Base-by-base conservation (phyloP, 2,797 vertebrate species). In the Cheirogaleus major region DNA sequence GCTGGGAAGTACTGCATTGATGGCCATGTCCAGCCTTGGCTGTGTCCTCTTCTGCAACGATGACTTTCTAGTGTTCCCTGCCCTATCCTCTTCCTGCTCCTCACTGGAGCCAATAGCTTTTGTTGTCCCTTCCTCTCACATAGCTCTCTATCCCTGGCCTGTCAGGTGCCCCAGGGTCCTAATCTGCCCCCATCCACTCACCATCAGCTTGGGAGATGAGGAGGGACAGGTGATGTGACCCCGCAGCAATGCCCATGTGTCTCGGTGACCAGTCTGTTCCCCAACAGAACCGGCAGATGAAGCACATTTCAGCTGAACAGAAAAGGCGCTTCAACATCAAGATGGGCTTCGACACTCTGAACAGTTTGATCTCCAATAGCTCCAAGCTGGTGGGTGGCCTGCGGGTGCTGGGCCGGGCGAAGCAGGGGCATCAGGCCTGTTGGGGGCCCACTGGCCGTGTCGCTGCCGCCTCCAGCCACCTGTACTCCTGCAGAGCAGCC, bases 241-340 rank as follows among this genome's bases (percentile, higher is more conserved):
- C 35, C 9, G 1, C 23, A 27, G 41, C 6, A 0, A n/a, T 4
- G 4, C 12, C 1, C 43, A 25, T 14, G 1, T 3, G 12, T 57
- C 32, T 2, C 50, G 38, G 17, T 41, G 65, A 93, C 10, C 0
- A 0, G n/a, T 10, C n/a, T 83, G 1, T 80, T 93, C 52, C 94
- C 96, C 96, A 1, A 30, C 98, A 99, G 99, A 99, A 98, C 97
- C 99, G 99, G 70, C 99, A 99, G 95, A 99, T 99, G 98, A 99
- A 97, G 88, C 99, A 99, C 98, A 99, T 99, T 97, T 99, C 99
- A 10, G 99, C 99, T 0, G 99, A 99, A 96, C 99, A 99, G 95
- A 99, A 99, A 97, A 99, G 99, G 87, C 99, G 99, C 89, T 99
- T 98, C 97, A 99, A 99, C 97, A 99, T 99, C 98, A 99, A 99